phyloP scores from a whole-genome alignment of 2,797 vertebrate species.

The Sebastolobus alascanus region DNA sequence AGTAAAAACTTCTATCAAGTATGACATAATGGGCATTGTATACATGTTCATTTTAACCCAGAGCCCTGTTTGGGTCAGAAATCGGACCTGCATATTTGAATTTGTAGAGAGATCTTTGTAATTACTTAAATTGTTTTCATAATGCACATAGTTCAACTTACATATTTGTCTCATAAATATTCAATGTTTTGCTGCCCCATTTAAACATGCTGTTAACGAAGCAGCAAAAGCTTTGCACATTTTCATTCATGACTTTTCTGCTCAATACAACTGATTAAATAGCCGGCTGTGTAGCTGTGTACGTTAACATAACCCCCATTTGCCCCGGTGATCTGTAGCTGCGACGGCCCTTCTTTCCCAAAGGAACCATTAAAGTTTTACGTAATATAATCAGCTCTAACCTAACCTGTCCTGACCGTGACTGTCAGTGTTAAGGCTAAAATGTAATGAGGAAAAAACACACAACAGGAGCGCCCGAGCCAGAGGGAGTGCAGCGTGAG shows the following conservation, averaged over 20 bases:
- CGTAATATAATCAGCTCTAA: slow-evolving; percentile 4
- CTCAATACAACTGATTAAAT: not conserved
- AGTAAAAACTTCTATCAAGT: not conserved
- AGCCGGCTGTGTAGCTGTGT: not conserved
- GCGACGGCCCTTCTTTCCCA: not conserved
- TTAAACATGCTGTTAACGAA: not conserved
- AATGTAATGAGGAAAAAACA: slow-evolving; percentile 13
- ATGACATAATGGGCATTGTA: not conserved
- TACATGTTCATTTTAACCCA: not conserved
- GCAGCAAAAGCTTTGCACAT: not conserved
- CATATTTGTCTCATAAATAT: not conserved
- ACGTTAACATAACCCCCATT: slow-evolving; percentile 1
- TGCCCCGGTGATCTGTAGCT: not conserved
- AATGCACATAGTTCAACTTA: not conserved
- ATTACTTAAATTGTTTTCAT: not conserved
- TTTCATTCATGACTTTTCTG: not conserved
- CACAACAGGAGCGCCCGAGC: slow-evolving; percentile 13
- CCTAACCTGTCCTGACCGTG: not conserved
- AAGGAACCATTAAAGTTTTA: slow-evolving; percentile 10
- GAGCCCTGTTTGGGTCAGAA: not conserved
- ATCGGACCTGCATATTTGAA: not conserved
- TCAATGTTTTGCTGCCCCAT: not conserved
- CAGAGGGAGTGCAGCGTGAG: slow-evolving; percentile 43
- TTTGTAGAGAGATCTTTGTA: not conserved
- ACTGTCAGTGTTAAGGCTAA: slow-evolving; percentile 7